Percentiles rank a stretch among this genome's conserved stretches.
Evolutionary conservation across 2,113 vertebrate species (phyloP).

Genomic region (Zosterops japonicus): DNA sequence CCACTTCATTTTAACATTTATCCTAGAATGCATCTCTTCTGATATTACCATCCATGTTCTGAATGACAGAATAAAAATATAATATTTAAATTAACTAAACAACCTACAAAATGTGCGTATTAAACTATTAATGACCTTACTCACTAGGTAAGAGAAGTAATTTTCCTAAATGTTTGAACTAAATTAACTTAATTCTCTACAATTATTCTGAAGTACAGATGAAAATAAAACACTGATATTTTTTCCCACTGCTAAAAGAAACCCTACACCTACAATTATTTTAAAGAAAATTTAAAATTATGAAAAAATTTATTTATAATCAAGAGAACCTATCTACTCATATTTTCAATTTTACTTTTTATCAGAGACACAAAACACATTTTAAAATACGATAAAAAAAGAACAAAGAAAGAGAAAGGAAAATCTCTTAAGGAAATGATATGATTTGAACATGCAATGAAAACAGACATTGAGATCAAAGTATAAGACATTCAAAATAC

Average conservation of each 20-base stretch:
- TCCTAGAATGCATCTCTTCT: neutral
- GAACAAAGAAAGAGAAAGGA: neutral
- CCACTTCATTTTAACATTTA: neutral
- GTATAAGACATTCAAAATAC: neutral
- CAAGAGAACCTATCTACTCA: neutral
- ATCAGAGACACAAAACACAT: neutral
- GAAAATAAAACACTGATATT: neutral
- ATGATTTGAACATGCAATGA: neutral
- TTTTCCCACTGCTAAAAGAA: neutral
- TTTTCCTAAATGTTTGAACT: neutral
- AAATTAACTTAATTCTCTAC: neutral
- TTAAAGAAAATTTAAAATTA: neutral
- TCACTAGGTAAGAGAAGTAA: neutral
- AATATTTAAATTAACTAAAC: neutral
- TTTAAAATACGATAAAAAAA: neutral
- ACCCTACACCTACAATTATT: neutral
- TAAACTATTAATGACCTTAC: neutral
- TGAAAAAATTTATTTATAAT: neutral
- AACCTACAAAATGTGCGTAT: neutral
- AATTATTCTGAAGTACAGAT: neutral
- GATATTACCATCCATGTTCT: neutral
- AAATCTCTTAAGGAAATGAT: neutral
- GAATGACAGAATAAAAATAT: neutral
- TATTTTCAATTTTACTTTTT: neutral
- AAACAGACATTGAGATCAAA: neutral